Conservation (phyloP, 2,888 invertebrate species). For the Phytoseiulus persimilis region DNA sequence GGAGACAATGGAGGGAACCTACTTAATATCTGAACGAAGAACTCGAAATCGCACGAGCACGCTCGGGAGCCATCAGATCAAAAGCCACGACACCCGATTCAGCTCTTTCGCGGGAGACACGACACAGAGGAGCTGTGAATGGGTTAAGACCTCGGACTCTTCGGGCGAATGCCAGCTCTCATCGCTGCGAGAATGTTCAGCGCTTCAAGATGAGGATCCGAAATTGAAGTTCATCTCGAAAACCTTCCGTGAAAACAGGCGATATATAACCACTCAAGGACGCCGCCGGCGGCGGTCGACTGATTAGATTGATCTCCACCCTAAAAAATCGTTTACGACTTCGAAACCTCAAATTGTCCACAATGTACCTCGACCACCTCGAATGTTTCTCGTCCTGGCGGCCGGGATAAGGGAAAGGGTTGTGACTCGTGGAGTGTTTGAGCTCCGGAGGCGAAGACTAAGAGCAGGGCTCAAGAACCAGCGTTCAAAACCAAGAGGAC, state of each 20-base stretch:
- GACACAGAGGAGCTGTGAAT: not conserved
- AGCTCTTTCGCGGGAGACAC: not conserved
- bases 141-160: not conserved
- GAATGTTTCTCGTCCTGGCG: too few relatives aligned
- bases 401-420: too few relatives aligned
- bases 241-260: not conserved
- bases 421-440: too few relatives aligned
- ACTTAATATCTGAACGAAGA: too few relatives aligned
- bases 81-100: not conserved
- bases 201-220: not conserved
- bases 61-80: too few relatives aligned
- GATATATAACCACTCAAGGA: constrained; percentile 5
- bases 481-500: too few relatives aligned
- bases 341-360: not conserved
- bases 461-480: too few relatives aligned
- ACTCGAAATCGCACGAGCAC: too few relatives aligned
- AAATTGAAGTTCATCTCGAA: not conserved
- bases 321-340: not conserved
- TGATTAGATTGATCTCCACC: not conserved
- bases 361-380: not conserved
- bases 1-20: too few relatives aligned
- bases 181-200: not conserved
- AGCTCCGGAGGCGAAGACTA: too few relatives aligned
- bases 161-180: not conserved
- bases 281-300: not conserved